Evolutionary conservation across 2,113 vertebrate genomes (phyloP), one percentile per base, ranked within the genome.

Genomic region (Erpornis zantholeuca): DNA sequence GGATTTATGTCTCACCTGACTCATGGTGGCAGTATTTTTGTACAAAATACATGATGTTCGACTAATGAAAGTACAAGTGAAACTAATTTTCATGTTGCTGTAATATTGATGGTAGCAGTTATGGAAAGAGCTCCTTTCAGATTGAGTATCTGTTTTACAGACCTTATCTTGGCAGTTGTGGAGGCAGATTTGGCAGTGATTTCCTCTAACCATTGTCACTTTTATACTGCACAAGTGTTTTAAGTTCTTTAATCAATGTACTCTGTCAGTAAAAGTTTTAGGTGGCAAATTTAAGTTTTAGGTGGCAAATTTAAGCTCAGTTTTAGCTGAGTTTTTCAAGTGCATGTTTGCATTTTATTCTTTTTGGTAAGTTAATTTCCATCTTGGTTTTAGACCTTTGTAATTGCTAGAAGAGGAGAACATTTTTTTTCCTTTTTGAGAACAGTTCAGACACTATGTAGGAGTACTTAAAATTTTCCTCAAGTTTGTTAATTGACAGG

Each of bases 21-120:
- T 91, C 69, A 36, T 12, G 91, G 86, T 94, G 94, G 96, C 95
- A 95, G 83, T 84, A 82, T 80, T 81, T 91, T 59, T 65, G 61
- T 82, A 94, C 68, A 24, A 90, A 77, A 88, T 53, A 10, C 1
- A 11, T 68, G 11, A n/a, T 84, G 53, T 78, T 59, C 45, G 47
- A 16, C n/a, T 84, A 56, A 83, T 2, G 4, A 38, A 78, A 84
- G 35, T 59, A 73, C n/a, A 70, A 65, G 50, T 73, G 72, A 81
- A 88, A 61, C 56, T 63, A 22, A 42, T 81, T 88, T 73, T 82
- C n/a, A 12, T 47, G 35, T 81, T 90, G 24, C 64, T 85, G 36
- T 65, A 45, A 10, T 71, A 72, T 10, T 57, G 64, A 52, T 57
- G 25, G 14, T 49, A 81, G 49, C 3, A 12, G 31, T 86, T 86